Conservation (phyloP, 2,113 vertebrate genomes). For the Ailuropoda melanoleuca region DNA sequence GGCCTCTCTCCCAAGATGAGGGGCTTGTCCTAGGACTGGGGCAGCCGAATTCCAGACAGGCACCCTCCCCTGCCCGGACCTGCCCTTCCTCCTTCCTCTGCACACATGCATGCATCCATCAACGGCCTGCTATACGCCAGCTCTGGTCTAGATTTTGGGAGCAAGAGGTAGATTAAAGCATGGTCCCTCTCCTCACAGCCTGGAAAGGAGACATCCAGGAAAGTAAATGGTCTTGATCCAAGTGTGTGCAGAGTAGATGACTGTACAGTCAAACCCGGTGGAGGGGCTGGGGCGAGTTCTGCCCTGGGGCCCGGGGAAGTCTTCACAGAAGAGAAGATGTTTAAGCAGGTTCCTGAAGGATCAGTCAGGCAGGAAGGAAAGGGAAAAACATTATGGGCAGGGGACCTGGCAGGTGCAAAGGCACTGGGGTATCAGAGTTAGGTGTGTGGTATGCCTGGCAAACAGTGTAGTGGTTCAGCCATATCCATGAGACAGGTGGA, state of each 20-base stretch:
- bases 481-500: rapidly evolving
- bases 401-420: not conserved
- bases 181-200: not conserved
- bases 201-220: not conserved
- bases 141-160: not conserved
- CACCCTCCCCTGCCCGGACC: not conserved
- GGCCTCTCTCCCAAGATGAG: not conserved
- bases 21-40: not conserved
- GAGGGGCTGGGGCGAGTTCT: not conserved
- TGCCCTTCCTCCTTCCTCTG: not conserved
- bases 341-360: not conserved
- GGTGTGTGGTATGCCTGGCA: not conserved
- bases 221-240: not conserved
- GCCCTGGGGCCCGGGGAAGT: not conserved
- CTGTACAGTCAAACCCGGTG: rapidly evolving
- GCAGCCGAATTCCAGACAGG: not conserved
- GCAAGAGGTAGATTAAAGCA: not conserved
- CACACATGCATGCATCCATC: no score
- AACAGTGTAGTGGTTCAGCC: not conserved
- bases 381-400: not conserved
- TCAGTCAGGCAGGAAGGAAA: not conserved
- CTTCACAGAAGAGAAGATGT: not conserved
- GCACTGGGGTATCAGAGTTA: not conserved
- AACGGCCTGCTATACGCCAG: not conserved
- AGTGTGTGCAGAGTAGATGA: not conserved